Conservation (phyloP, 2,113 vertebrate species). For the Tauraco erythrolophus region DNA sequence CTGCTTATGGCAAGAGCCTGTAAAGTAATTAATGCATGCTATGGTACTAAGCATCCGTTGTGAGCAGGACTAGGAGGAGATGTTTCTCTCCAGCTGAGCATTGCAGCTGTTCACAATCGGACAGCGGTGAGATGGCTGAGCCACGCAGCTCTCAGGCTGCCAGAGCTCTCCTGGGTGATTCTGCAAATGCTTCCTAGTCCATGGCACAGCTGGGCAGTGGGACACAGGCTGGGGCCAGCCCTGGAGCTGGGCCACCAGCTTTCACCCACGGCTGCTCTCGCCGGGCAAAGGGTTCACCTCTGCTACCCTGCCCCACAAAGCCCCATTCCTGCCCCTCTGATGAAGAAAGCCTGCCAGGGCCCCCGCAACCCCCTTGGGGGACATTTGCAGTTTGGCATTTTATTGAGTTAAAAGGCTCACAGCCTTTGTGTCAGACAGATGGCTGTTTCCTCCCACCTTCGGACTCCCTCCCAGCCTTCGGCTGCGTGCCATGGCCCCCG, state of each 20-base stretch:
- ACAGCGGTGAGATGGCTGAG: neutral
- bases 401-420: neutral
- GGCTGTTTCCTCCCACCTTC: neutral
- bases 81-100: neutral
- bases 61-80: neutral
- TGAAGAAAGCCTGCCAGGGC: neutral
- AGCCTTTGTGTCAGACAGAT: neutral
- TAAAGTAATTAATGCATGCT: neutral
- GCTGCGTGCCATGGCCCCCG: fast-evolving
- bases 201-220: fast-evolving
- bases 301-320: neutral
- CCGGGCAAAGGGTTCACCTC: neutral
- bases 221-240: fast-evolving
- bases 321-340: neutral
- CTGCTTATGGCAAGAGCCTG: neutral
- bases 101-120: neutral
- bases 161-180: neutral
- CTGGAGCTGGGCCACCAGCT: neutral
- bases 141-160: neutral
- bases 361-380: fast-evolving
- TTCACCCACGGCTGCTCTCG: fast-evolving
- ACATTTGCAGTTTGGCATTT: neutral
- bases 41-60: neutral
- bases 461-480: fast-evolving
- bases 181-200: neutral